Conservation (phyloP, 2,797 vertebrate species). For the Ciconia nigra region DNA sequence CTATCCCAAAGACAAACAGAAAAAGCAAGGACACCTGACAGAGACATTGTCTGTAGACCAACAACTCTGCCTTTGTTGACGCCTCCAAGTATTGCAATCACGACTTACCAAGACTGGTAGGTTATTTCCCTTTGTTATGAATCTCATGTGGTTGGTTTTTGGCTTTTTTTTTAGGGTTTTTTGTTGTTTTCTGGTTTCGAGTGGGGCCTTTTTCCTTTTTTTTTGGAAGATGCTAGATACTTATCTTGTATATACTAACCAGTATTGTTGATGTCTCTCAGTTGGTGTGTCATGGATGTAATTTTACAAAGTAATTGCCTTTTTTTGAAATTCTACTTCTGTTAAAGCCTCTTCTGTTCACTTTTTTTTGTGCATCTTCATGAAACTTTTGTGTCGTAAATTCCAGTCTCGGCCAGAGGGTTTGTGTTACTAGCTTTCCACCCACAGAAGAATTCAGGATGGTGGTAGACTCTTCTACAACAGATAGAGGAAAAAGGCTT, state of each 20-base stretch:
- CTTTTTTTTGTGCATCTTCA: background rate
- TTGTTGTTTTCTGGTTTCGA: background rate
- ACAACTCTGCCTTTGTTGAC: constrained; percentile 85
- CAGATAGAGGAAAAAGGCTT: background rate
- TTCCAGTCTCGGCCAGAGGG: accelerated
- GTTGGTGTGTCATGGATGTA: accelerated
- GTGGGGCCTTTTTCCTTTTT: accelerated
- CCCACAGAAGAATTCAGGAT: background rate
- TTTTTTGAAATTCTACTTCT: accelerated
- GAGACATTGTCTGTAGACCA: constrained; percentile 82
- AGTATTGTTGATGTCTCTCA: accelerated
- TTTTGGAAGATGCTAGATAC: background rate
- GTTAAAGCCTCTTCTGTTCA: background rate
- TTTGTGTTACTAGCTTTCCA: background rate
- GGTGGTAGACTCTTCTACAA: background rate
- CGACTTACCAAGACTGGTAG: constrained; percentile 88
- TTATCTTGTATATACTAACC: background rate
- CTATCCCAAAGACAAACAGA: constrained; percentile 89
- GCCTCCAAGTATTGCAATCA: constrained; percentile 92
- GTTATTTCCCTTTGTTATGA: background rate
- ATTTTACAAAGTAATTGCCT: background rate
- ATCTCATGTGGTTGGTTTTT: background rate
- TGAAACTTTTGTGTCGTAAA: background rate
- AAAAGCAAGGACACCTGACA: constrained; percentile 82
- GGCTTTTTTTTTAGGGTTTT: background rate